Evolutionary conservation across 2,113 vertebrate species (phyloP).

Genomic region (Proteles cristata): DNA sequence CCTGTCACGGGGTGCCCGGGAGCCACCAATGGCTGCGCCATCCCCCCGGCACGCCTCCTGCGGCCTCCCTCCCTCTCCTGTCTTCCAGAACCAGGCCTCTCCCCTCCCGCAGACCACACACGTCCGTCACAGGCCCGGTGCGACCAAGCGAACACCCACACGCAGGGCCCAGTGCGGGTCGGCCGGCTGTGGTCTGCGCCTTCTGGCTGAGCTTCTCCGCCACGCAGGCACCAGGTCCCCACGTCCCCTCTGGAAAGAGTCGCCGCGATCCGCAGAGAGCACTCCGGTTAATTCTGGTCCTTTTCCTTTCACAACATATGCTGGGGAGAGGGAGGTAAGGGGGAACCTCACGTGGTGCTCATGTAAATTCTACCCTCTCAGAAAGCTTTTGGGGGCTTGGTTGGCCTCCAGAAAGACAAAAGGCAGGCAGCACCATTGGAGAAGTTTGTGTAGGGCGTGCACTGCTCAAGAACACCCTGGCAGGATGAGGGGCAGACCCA

Average conservation of each 20-base stretch:
- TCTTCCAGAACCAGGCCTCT: not conserved
- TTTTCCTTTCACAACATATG: not conserved
- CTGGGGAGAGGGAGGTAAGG: not conserved
- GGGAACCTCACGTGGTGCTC: not conserved
- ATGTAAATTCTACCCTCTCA: not conserved
- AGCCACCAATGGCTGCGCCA: not conserved
- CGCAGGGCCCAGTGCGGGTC: not conserved
- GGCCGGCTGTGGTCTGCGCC: accelerated
- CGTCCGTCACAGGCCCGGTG: not conserved
- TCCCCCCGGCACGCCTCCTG: not conserved
- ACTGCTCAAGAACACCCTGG: not conserved
- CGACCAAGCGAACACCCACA: not conserved
- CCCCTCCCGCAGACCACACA: not conserved
- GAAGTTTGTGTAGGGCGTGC: not conserved
- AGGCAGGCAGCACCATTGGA: accelerated
- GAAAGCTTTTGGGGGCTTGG: not conserved
- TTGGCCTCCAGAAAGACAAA: not conserved
- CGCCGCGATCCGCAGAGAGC: not conserved
- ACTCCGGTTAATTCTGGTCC: not conserved
- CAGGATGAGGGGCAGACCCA: not conserved
- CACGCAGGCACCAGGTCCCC: not conserved
- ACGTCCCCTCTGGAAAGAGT: not conserved
- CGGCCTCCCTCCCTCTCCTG: too few relatives aligned
- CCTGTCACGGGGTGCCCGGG: not conserved
- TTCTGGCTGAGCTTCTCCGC: not conserved